Percentiles rank a stretch among this genome's conserved stretches.
Conservation (phyloP, 2,113 vertebrate genomes). For the Gavia stellata region DNA sequence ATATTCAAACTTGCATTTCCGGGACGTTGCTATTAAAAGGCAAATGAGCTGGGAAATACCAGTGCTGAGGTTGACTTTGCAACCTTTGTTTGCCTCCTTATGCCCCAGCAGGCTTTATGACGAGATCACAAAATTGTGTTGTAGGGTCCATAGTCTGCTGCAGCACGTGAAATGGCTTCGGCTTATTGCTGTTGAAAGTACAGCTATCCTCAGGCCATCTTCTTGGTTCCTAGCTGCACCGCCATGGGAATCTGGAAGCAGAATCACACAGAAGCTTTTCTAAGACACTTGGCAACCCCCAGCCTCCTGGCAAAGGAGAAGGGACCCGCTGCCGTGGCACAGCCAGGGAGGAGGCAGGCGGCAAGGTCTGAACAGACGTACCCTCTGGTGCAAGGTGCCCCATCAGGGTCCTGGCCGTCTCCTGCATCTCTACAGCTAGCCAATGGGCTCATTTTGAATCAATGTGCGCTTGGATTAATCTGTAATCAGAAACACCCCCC, state of each 20-base stretch:
- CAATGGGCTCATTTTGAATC: not conserved
- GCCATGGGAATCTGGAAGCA: not conserved
- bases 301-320: not conserved
- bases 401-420: not conserved
- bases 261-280: not conserved
- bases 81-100: not conserved
- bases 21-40: not conserved
- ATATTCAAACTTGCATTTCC: not conserved
- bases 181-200: not conserved
- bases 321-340: not conserved
- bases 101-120: not conserved
- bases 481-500: not conserved
- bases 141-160: not conserved
- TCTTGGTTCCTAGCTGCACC: not conserved
- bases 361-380: not conserved
- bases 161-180: not conserved
- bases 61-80: not conserved
- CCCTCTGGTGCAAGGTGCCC: not conserved
- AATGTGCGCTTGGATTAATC: not conserved
- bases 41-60: not conserved
- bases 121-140: rapidly evolving
- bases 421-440: not conserved
- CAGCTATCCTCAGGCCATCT: not conserved
- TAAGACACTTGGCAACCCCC: not conserved
- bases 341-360: not conserved